Evolutionary conservation across 2,797 vertebrate genomes (phyloP).

Genomic region (Amblyopsis hoosieri): DNA sequence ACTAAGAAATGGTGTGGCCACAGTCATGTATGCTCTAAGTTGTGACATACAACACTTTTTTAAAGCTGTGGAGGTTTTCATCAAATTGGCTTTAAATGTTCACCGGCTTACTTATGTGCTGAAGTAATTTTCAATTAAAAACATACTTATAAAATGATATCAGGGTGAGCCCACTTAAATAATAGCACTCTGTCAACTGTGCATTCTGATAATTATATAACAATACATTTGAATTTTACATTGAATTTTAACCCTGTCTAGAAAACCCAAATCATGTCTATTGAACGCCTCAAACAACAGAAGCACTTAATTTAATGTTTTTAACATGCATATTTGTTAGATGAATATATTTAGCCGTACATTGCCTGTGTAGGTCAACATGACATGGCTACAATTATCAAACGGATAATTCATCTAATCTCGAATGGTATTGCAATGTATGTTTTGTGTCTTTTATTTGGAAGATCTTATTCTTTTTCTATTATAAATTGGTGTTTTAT

Average conservation of each 20-base stretch:
- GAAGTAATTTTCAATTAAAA: constrained; percentile 22
- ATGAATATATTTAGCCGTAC: constrained; percentile 64
- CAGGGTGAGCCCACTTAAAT: constrained; percentile 40
- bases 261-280: constrained; percentile 59
- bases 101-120: constrained; percentile 24
- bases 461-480: constrained; percentile 66
- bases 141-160: neutral
- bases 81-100: constrained; percentile 51
- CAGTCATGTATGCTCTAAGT: constrained; percentile 52
- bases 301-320: constrained; percentile 72
- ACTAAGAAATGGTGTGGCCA: constrained; percentile 48
- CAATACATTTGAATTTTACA: constrained; percentile 51
- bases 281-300: constrained; percentile 66
- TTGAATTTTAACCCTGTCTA: constrained; percentile 52
- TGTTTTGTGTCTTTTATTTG: constrained; percentile 60
- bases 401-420: constrained; percentile 63
- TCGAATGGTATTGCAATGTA: constrained; percentile 73
- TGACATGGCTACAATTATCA: constrained; percentile 63
- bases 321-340: constrained; percentile 53
- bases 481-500: constrained; percentile 76
- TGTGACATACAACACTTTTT: constrained; percentile 57
- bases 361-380: constrained; percentile 65
- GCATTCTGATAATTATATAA: constrained; percentile 30
- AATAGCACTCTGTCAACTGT: constrained; percentile 25
- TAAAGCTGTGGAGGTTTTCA: constrained; percentile 36